Conservation (phyloP, 1,140 invertebrate species). For the Hyphantria cunea region DNA sequence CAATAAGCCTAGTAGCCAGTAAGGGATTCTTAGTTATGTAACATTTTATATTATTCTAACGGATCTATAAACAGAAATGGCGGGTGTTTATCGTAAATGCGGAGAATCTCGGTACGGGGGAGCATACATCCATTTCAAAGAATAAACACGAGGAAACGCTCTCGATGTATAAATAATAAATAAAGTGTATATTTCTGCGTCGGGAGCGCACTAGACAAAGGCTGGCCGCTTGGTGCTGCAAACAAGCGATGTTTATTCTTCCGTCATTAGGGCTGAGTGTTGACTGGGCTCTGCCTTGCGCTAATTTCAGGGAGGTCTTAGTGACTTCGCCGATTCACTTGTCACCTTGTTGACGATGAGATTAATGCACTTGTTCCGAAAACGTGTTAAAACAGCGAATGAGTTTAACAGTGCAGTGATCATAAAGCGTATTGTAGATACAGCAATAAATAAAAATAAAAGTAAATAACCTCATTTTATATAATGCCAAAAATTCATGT, state of each 20-base stretch:
- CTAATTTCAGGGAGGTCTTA: slow-evolving; percentile 69
- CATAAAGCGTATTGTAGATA: no score
- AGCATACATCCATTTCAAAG: slow-evolving; percentile 71
- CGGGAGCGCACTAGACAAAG: slow-evolving; percentile 66
- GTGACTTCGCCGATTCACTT: slow-evolving; percentile 45
- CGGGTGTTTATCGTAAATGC: slow-evolving; percentile 33
- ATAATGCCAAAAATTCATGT: no score
- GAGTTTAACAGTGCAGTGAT: no score
- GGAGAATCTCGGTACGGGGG: slow-evolving; percentile 34
- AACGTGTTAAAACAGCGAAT: no score
- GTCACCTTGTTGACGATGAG: slow-evolving; percentile 13
- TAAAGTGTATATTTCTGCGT: slow-evolving; percentile 70
- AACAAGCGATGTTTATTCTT: slow-evolving; percentile 72
- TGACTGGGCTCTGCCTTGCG: slow-evolving; percentile 53
- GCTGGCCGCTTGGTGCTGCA: slow-evolving; percentile 54
- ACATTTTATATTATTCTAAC: slow-evolving; percentile 58
- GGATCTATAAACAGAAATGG: slow-evolving; percentile 35
- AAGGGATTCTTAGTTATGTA: slow-evolving; percentile 33
- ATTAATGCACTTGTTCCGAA: slow-evolving; percentile 12
- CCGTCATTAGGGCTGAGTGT: slow-evolving; percentile 72
- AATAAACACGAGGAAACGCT: slow-evolving; percentile 69
- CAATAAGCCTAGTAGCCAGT: slow-evolving; percentile 35
- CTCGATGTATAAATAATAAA: slow-evolving; percentile 77
- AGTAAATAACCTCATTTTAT: no score
- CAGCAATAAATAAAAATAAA: no score